phyloP scores from a whole-genome alignment of 2,113 vertebrate species.

The Oryzias curvinotus region DNA sequence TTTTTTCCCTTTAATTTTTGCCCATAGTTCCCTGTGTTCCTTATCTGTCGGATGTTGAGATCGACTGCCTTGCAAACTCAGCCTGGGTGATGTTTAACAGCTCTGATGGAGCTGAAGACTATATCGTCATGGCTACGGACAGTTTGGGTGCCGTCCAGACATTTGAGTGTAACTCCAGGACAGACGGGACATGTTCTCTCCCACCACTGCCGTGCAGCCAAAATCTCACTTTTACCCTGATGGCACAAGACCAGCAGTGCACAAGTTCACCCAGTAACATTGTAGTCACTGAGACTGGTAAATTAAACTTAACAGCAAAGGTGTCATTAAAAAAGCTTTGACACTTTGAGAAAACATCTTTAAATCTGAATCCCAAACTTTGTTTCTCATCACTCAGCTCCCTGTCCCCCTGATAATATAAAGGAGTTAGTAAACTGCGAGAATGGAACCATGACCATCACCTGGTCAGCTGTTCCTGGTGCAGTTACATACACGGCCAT shows the following conservation, averaged over 20 bases:
- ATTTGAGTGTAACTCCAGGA: slow-evolving; percentile 56
- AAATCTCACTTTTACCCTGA: slow-evolving; percentile 66
- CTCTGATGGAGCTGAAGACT: slow-evolving; percentile 54
- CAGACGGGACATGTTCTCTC: slow-evolving; percentile 54
- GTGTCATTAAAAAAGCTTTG: background rate
- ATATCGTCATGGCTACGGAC: slow-evolving; percentile 46
- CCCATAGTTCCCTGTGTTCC: slow-evolving; percentile 74
- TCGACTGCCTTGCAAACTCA: slow-evolving; percentile 74
- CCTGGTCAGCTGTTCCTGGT: slow-evolving; percentile 63
- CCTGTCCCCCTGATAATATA: slow-evolving; percentile 70
- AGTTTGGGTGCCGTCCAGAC: slow-evolving; percentile 11
- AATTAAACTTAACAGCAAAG: background rate
- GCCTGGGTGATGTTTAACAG: slow-evolving; percentile 67
- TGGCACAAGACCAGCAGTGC: slow-evolving; percentile 65
- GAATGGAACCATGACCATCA: slow-evolving; percentile 46
- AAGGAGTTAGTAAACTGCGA: slow-evolving; percentile 49
- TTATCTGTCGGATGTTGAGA: slow-evolving; percentile 57
- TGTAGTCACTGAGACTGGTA: slow-evolving; percentile 67
- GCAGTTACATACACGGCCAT: slow-evolving; percentile 70
- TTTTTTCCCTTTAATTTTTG: background rate
- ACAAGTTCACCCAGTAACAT: slow-evolving; percentile 63
- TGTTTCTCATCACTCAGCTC: slow-evolving; percentile 59
- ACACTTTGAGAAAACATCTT: too few relatives aligned
- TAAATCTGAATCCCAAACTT: background rate
- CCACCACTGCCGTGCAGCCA: slow-evolving; percentile 68